Percentiles rank a stretch among this genome's conserved stretches.
These are phyloP conservation scores for Unio delphinus DNA, from an alignment of 2,888 invertebrate species.

Conservation along the genomic window DNA sequence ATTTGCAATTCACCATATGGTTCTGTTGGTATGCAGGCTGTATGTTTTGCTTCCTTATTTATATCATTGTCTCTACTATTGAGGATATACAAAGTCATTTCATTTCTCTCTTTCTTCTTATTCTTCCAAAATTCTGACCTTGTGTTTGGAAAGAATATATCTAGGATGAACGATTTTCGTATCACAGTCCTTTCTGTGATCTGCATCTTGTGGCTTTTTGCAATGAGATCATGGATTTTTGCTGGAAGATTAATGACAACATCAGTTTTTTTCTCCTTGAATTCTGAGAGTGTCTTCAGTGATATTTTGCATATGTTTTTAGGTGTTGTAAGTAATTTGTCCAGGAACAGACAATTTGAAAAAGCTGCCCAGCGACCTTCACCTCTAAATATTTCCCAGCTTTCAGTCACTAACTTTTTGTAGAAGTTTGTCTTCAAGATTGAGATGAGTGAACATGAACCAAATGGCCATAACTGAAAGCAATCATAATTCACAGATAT, in stretches of 20 bases:
- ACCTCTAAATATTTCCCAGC: constrained; percentile 10
- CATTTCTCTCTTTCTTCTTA: neutral
- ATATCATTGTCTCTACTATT: too few relatives aligned
- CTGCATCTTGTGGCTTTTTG: neutral
- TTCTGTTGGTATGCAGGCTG: too few relatives aligned
- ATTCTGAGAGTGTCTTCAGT: constrained; percentile 6
- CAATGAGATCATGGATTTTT: too few relatives aligned
- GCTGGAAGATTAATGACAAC: too few relatives aligned
- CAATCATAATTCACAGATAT: constrained; percentile 8
- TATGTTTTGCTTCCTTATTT: too few relatives aligned
- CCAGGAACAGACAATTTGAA: constrained; percentile 7
- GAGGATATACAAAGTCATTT: too few relatives aligned
- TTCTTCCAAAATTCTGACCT: constrained; percentile 3
- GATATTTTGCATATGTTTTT: neutral
- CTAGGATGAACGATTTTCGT: constrained; percentile 6
- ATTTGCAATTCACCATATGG: too few relatives aligned
- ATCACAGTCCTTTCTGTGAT: constrained; percentile 5
- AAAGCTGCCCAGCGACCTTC: constrained; percentile 2
- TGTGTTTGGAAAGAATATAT: constrained; percentile 15
- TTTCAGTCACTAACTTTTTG: neutral
- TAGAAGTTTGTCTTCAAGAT: constrained; percentile 5
- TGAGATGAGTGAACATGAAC: neutral
- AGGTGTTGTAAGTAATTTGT: constrained; percentile 4
- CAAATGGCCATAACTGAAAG: constrained; percentile 9
- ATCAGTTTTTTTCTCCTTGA: neutral